Percentiles rank a stretch among this genome's conserved stretches.
Evolutionary conservation across 2,113 vertebrate genomes (phyloP).

Genomic region (Noctilio leporinus): DNA sequence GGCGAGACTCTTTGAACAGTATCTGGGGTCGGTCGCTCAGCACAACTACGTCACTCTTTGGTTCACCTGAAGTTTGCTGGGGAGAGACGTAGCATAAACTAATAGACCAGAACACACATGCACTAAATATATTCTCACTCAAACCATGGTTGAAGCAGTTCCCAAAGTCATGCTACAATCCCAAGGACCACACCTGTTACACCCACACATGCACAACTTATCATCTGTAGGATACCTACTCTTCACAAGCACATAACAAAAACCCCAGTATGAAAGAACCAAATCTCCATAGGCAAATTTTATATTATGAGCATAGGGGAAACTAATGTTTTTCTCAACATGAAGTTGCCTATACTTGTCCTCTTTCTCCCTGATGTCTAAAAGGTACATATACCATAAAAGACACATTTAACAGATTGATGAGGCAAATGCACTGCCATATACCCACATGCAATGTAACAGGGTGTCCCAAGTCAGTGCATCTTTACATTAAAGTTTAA

Average conservation of each 20-base stretch:
- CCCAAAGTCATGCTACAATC: not conserved
- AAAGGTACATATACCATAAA: not conserved
- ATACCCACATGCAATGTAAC: not conserved
- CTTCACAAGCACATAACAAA: not conserved
- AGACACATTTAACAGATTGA: not conserved
- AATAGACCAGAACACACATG: not conserved
- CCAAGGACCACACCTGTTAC: not conserved
- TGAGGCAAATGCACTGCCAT: not conserved
- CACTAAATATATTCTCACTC: not conserved
- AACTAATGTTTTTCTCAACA: not conserved
- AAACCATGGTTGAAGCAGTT: not conserved
- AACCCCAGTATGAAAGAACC: not conserved
- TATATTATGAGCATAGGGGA: not conserved
- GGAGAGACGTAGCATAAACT: not conserved
- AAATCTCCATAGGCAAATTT: not conserved
- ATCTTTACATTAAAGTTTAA: conserved; percentile 21
- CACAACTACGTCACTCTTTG: not conserved
- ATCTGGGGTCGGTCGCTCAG: conserved; percentile 65
- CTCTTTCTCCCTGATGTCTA: not conserved
- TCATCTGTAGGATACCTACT: not conserved
- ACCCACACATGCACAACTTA: not conserved
- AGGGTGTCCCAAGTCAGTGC: not conserved
- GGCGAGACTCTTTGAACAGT: conserved; percentile 65
- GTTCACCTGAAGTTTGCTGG: not conserved
- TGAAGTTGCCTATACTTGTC: not conserved